Evolutionary conservation across 30 jellyfish, hydroid and myxozoan genomes (phyloP).

Genomic region (Haliclystus octoradiatus): DNA sequence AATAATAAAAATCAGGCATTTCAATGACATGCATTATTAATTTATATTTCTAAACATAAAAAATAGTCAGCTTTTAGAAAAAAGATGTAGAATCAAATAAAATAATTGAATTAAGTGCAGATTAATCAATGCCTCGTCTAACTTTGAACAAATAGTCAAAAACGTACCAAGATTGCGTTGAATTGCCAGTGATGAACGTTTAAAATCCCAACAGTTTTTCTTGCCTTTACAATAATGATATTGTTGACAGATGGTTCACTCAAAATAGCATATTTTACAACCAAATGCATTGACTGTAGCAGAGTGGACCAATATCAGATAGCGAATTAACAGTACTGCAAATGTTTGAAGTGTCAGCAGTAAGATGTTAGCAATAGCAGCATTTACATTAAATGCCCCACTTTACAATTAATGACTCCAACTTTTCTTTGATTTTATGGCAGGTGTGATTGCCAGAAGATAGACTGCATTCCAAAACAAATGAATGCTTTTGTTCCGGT

Average conservation of each 20-base stretch:
- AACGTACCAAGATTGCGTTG: slow-evolving; percentile 10
- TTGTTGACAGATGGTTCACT: slow-evolving; percentile 31
- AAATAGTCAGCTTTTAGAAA: no score
- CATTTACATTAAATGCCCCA: slow-evolving; percentile 33
- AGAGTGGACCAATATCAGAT: slow-evolving; percentile 33
- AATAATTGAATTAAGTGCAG: no score
- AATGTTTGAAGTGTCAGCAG: slow-evolving; percentile 60
- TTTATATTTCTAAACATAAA: no score
- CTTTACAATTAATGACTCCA: slow-evolving; percentile 22
- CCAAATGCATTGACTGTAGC: slow-evolving; percentile 26
- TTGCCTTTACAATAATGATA: slow-evolving; percentile 44
- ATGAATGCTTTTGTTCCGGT: background rate
- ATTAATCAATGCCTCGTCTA: no score
- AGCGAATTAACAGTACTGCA: slow-evolving; percentile 21
- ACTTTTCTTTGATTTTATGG: slow-evolving; percentile 18
- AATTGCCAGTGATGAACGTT: slow-evolving; percentile 44
- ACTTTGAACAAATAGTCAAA: no score
- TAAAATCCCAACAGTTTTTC: slow-evolving; percentile 40
- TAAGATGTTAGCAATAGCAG: slow-evolving; percentile 38
- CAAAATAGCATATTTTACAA: slow-evolving; percentile 26
- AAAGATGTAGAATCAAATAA: no score
- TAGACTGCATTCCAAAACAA: slow-evolving; percentile 17
- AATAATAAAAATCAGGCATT: no score
- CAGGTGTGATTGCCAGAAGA: slow-evolving; percentile 53
- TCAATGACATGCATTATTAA: no score